phyloP scores from a whole-genome alignment of 2,113 vertebrate genomes.

The Heterotilapia buettikoferi region DNA sequence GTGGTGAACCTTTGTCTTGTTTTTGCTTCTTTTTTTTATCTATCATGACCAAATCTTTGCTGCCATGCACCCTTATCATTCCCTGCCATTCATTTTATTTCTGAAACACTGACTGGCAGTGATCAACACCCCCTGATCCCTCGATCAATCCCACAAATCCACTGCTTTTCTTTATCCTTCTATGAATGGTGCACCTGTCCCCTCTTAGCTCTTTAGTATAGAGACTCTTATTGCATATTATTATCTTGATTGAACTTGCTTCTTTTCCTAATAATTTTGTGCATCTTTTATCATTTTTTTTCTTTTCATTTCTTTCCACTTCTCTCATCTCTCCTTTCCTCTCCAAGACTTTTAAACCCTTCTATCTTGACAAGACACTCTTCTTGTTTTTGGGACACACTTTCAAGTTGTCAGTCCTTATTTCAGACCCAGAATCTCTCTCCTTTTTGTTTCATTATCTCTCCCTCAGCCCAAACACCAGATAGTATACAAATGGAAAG shows the following conservation, averaged over 20 bases:
- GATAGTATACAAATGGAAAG: neutral
- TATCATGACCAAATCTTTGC: neutral
- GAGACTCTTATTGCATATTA: neutral
- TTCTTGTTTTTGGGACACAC: neutral
- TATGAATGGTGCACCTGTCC: neutral
- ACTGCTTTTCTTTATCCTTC: neutral
- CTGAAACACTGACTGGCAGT: neutral
- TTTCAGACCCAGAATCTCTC: neutral
- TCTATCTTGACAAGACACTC: neutral
- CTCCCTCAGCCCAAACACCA: neutral
- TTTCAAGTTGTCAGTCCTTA: neutral
- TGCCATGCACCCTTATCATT: neutral
- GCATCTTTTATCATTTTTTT: neutral
- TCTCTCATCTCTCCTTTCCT: neutral
- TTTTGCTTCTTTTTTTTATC: neutral
- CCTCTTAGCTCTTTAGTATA: neutral
- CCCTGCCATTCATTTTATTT: neutral
- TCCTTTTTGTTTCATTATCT: slow-evolving; percentile 16
- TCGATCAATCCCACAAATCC: neutral
- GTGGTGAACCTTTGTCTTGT: neutral
- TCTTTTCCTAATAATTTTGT: neutral
- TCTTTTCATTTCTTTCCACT: neutral
- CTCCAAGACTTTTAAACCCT: neutral
- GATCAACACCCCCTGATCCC: neutral
- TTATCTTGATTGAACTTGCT: neutral